Percentiles rank a stretch among this genome's conserved stretches.
These are phyloP conservation scores for Aphidius ervi DNA, from an alignment of 1,140 invertebrate genomes.

Conservation along the genomic window DNA sequence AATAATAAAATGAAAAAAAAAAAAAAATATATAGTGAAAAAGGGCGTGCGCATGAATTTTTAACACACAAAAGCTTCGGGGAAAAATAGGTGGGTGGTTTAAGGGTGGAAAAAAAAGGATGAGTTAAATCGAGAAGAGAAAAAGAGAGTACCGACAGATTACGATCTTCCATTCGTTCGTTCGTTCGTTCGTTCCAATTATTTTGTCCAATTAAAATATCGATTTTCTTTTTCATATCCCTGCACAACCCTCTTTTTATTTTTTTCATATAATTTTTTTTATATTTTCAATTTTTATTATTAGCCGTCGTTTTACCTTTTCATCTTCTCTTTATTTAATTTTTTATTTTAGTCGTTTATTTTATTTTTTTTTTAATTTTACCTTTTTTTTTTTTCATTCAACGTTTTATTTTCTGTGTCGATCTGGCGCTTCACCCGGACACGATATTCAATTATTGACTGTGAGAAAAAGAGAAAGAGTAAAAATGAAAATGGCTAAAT, in stretches of 20 bases:
- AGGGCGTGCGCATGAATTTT: constrained; percentile 14
- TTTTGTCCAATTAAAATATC: constrained; percentile 55
- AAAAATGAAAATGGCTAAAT: too few relatives aligned
- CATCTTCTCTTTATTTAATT: constrained; percentile 5
- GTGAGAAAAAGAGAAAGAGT: constrained; percentile 7
- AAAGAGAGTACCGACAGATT: constrained; percentile 43
- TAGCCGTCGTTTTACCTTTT: constrained; percentile 14
- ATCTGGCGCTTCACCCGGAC: constrained; percentile 19
- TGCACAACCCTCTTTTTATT: constrained; percentile 8
- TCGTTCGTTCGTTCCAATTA: constrained; percentile 46
- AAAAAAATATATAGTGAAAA: constrained; percentile 17
- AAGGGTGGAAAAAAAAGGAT: constrained; percentile 17
- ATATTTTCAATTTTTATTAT: too few relatives aligned
- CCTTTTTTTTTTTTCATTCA: background rate
- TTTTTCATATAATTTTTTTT: constrained; percentile 13
- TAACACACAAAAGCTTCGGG: background rate
- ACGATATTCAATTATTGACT: constrained; percentile 46
- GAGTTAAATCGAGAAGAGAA: constrained; percentile 17
- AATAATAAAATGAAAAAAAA: constrained; percentile 17
- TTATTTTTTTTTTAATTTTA: constrained; percentile 7
- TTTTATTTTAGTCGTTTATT: constrained; percentile 12
- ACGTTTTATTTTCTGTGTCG: constrained; percentile 1
- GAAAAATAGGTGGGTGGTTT: background rate
- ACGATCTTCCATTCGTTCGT: constrained; percentile 48
- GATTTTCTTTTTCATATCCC: constrained; percentile 41